These are phyloP conservation scores for Odocoileus virginianus DNA, from an alignment of 2,113 vertebrate species.

Conservation along the genomic window DNA sequence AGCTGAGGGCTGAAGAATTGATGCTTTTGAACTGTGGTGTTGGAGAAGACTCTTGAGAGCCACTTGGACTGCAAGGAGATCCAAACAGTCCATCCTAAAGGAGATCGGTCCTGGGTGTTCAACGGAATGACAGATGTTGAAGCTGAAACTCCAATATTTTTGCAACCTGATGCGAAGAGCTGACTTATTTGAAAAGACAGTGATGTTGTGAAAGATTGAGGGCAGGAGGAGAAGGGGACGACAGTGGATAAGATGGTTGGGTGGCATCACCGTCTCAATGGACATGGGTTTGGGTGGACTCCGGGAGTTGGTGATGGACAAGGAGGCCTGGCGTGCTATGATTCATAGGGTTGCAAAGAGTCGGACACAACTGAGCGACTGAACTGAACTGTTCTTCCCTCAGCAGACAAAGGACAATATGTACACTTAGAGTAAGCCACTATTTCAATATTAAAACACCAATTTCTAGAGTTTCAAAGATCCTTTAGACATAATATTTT, in stretches of 20 bases:
- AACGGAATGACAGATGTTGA: background rate
- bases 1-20: background rate
- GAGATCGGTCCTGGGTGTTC: background rate
- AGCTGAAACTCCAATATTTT: background rate
- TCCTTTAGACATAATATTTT: background rate
- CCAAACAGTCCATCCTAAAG: background rate
- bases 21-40: background rate
- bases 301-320: rapidly evolving
- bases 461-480: background rate
- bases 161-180: background rate
- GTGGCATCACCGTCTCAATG: background rate
- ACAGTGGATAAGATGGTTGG: background rate
- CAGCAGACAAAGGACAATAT: background rate
- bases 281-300: background rate
- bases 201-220: background rate
- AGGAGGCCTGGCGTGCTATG: rapidly evolving
- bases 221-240: background rate
- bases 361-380: background rate
- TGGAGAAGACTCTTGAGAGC: background rate
- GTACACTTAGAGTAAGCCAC: background rate
- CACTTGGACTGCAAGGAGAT: background rate
- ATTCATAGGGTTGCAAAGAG: background rate
- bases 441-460: background rate
- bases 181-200: background rate
- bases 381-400: background rate